Evolutionary conservation across 2,888 invertebrate species (phyloP).

Genomic region (Tinea semifulvella): DNA sequence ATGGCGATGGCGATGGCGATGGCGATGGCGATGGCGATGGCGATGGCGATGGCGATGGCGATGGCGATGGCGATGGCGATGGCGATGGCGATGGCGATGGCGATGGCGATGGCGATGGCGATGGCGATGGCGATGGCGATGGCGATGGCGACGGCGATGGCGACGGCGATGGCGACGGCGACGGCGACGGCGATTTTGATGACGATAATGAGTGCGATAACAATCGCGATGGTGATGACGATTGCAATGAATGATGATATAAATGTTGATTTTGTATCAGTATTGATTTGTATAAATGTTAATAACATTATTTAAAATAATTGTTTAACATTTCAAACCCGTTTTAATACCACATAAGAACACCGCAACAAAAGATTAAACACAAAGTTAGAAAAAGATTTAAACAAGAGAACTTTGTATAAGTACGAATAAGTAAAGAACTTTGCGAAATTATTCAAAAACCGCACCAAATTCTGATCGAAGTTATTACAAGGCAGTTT

Average conservation of each 20-base stretch:
- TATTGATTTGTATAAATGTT: too few relatives aligned
- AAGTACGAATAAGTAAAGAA: slow-evolving; percentile 4
- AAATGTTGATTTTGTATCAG: background rate
- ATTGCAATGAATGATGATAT: background rate
- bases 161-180: background rate
- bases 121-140: background rate
- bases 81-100: background rate
- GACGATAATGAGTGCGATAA: slow-evolving; percentile 3
- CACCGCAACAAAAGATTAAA: background rate
- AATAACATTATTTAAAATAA: too few relatives aligned
- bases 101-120: background rate
- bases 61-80: slow-evolving; percentile 6
- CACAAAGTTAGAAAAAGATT: slow-evolving; percentile 4
- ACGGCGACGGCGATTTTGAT: background rate
- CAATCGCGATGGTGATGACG: background rate
- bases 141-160: background rate
- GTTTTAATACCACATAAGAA: background rate
- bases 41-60: background rate
- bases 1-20: background rate
- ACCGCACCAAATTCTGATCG: background rate
- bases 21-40: background rate
- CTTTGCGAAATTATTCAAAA: background rate
- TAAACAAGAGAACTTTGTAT: background rate
- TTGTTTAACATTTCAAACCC: too few relatives aligned
- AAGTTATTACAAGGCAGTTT: background rate